phyloP scores from a whole-genome alignment of 2,888 invertebrate species.

The Ephialtes manifestator region DNA sequence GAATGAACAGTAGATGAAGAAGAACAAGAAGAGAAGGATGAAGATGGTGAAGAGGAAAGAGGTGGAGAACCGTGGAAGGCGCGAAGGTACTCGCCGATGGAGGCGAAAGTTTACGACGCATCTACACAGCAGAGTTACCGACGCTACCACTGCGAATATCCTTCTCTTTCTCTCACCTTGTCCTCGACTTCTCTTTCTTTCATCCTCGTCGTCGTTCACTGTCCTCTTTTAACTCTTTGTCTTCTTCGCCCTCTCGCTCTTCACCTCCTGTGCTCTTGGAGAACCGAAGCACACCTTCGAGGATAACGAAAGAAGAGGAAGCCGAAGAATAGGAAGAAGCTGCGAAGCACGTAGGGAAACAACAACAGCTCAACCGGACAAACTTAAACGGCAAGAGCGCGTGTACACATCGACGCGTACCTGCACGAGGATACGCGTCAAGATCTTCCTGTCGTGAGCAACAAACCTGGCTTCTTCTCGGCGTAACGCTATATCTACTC shows the following conservation, averaged over 20 bases:
- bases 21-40: constrained; percentile 62
- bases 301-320: constrained; percentile 24
- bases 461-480: constrained; percentile 23
- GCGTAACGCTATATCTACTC: constrained; percentile 44
- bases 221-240: constrained; percentile 62
- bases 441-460: constrained; percentile 44
- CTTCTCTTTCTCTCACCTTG: constrained; percentile 52
- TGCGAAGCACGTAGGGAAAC: constrained; percentile 40
- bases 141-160: constrained; percentile 81
- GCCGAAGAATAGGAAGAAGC: constrained; percentile 39
- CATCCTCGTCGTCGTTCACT: constrained; percentile 43
- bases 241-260: constrained; percentile 54
- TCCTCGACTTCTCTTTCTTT: constrained; percentile 52
- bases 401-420: constrained; percentile 34
- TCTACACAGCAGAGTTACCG: constrained; percentile 82
- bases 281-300: constrained; percentile 12
- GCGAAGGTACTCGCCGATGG: constrained; percentile 81
- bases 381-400: constrained; percentile 28
- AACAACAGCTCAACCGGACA: constrained; percentile 27
- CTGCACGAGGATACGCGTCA: constrained; percentile 9
- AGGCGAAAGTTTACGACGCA: constrained; percentile 84
- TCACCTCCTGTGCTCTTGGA: constrained; percentile 23
- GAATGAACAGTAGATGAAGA: constrained; percentile 58
- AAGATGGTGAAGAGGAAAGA: constrained; percentile 52
- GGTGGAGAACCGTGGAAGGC: constrained; percentile 75